phyloP scores from a whole-genome alignment of 1,140 invertebrate genomes.

The Cydia splendana region DNA sequence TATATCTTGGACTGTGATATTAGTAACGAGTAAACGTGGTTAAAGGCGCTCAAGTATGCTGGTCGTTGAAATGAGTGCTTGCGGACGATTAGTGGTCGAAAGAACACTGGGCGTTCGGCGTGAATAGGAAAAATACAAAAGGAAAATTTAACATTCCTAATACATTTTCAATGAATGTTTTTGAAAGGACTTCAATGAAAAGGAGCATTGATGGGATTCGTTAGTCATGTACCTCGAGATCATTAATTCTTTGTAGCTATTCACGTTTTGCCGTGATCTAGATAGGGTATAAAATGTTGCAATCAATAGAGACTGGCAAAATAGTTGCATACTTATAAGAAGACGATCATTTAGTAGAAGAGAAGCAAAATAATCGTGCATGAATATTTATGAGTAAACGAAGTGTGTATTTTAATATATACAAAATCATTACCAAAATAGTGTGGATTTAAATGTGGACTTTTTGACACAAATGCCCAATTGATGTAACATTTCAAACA shows the following conservation, averaged over 20 bases:
- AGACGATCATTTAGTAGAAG: too few relatives aligned
- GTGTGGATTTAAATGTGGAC: background rate
- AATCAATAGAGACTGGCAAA: too few relatives aligned
- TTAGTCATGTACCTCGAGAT: too few relatives aligned
- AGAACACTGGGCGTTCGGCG: background rate
- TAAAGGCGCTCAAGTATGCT: background rate
- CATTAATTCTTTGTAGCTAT: too few relatives aligned
- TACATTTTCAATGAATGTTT: background rate
- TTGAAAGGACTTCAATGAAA: background rate
- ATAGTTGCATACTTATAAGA: too few relatives aligned
- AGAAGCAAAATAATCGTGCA: too few relatives aligned
- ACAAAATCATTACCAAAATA: too few relatives aligned
- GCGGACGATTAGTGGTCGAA: background rate
- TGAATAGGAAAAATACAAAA: background rate
- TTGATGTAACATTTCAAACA: background rate
- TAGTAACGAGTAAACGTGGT: background rate
- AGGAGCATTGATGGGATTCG: too few relatives aligned
- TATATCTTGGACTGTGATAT: background rate
- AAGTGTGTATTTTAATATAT: too few relatives aligned
- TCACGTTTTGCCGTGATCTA: too few relatives aligned
- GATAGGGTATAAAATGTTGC: too few relatives aligned
- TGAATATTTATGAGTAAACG: too few relatives aligned
- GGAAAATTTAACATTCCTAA: background rate
- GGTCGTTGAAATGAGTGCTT: background rate
- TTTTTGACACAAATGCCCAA: background rate